Evolutionary conservation across 2,797 vertebrate genomes (phyloP), one percentile per base, ranked within the genome.

Genomic region (Iguana delicatissima): DNA sequence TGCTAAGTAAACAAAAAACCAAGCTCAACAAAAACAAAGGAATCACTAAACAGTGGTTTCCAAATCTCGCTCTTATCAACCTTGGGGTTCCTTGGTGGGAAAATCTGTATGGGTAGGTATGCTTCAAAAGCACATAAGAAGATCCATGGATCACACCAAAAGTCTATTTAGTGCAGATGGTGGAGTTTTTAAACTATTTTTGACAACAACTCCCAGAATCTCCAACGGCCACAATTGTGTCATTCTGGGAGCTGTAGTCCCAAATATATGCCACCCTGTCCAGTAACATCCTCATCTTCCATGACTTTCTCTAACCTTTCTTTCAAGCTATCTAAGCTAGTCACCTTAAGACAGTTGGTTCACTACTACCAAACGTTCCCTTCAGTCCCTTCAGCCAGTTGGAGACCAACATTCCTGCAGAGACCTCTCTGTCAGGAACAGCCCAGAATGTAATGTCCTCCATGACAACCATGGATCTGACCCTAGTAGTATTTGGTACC

Each of bases 111-210:
- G 7, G 35, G 57, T 10, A 64, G 35, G 22, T 22, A 16, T 9
- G 9, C 16, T 35, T 38, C 57, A 2, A 67, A 92, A 42, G 73
- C 16, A 20, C n/a, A 38, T 76, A 76, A 76, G 72, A 38, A 24
- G 35, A 42, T 38, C 20, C 38, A 18, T 22, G 38, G 18, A 77
- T 22, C 20, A 77, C 16, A 77, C 38, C 76, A 0, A 0, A 42
- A 50, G 55, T 4, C 22, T 14, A 22, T 42, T 20, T 77, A 46
- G 38, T 46, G 16, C 20, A 46, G 76, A 12, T 35, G 8, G n/a
- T 16, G 72, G 4, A 59, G 18, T 59, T 59, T 59, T 14, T 13
- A 59, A 59, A 16, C 18, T 59, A 59, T 46, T 59, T 59, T 59
- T 59, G 57, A 18, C 57, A 59, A 59, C 57, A 59, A 59, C 57